phyloP scores from a whole-genome alignment of 2,797 vertebrate genomes.

The Hephaestus fuliginosus region DNA sequence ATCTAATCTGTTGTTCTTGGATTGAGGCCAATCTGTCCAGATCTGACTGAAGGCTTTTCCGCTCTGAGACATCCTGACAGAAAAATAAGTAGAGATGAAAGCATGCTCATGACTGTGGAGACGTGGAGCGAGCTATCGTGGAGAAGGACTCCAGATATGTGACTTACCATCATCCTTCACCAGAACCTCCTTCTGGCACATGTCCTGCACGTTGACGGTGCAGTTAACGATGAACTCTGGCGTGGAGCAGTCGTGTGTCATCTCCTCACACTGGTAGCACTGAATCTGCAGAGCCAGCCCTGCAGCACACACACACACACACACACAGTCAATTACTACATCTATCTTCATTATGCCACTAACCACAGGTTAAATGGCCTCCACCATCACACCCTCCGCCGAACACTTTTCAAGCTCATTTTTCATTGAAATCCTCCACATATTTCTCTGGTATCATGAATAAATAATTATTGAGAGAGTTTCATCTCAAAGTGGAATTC shows the following conservation, averaged over 20 bases:
- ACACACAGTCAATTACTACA: background rate
- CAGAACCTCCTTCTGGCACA: slow-evolving; percentile 98
- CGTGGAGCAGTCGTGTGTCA: slow-evolving; percentile 93
- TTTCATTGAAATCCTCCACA: background rate
- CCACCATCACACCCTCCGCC: background rate
- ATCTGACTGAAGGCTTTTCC: background rate
- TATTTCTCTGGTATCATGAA: slow-evolving; percentile 5
- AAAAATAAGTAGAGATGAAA: background rate
- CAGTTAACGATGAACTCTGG: slow-evolving; percentile 97
- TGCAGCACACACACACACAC: slow-evolving; percentile 66
- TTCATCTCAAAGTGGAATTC: slow-evolving; percentile 14
- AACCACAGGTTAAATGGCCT: background rate
- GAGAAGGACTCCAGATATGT: background rate
- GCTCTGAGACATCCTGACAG: background rate
- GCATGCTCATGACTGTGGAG: background rate
- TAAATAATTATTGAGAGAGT: background rate
- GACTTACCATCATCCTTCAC: slow-evolving; percentile 94
- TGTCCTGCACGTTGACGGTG: slow-evolving; percentile 98
- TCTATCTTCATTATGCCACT: background rate
- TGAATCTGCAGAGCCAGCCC: slow-evolving; percentile 94
- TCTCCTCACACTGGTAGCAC: slow-evolving; percentile 98
- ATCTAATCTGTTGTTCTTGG: slow-evolving; percentile 5
- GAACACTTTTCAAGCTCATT: background rate
- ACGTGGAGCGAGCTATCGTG: background rate
- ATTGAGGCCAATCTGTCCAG: slow-evolving; percentile 6